Percentiles rank a stretch among this genome's conserved stretches.
These are phyloP conservation scores for Sphaeridia pumilis DNA, from an alignment of 2,888 invertebrate species.

Conservation along the genomic window DNA sequence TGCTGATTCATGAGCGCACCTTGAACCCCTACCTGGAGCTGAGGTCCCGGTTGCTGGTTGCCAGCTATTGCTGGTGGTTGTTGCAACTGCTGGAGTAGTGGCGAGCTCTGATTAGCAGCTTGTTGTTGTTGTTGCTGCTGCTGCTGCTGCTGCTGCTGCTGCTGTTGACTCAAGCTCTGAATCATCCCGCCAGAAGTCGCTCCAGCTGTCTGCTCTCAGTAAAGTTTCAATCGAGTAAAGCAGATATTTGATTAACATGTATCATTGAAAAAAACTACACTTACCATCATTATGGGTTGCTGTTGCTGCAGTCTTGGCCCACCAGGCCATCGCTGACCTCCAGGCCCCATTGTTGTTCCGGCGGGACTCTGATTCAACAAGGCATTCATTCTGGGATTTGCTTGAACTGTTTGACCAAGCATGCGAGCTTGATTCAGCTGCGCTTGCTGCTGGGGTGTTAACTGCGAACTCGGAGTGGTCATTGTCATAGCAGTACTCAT, in stretches of 20 bases:
- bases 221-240: no score
- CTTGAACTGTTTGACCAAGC: background rate
- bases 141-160: conserved; percentile 32
- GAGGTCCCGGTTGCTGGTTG: conserved; percentile 3
- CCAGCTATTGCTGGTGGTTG: conserved; percentile 12
- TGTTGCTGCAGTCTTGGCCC: background rate
- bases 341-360: background rate
- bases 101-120: conserved; percentile 6
- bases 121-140: conserved; percentile 36
- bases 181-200: conserved; percentile 2
- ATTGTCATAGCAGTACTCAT: no score
- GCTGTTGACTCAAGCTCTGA: conserved; percentile 28
- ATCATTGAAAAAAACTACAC: background rate
- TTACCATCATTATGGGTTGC: background rate
- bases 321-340: background rate
- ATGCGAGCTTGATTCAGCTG: no score
- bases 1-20: conserved; percentile 37
- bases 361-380: background rate
- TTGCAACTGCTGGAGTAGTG: conserved; percentile 2
- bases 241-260: background rate
- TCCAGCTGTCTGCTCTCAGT: background rate
- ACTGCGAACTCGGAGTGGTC: background rate
- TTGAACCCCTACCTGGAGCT: conserved; percentile 38
- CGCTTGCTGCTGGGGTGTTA: no score
- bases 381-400: background rate